Evolutionary conservation across 2,888 invertebrate genomes (phyloP).

Genomic region (Amphipoea lucens): DNA sequence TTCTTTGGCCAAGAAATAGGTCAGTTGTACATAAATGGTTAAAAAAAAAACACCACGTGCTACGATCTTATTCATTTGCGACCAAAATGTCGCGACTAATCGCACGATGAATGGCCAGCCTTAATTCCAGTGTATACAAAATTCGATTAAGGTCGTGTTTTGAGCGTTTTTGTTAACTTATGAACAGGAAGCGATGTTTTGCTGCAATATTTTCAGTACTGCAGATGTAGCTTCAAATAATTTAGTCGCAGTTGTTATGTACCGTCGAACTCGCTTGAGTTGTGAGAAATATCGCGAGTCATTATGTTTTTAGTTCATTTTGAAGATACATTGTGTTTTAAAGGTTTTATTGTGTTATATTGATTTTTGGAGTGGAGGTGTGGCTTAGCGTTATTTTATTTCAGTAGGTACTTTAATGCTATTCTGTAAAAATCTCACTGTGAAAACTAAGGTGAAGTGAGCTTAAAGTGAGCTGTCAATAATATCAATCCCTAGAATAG

Average conservation of each 20-base stretch:
- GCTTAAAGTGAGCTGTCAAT: too few species aligned
- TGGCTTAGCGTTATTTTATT: background rate
- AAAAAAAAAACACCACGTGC: background rate
- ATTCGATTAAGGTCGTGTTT: slow-evolving; percentile 82
- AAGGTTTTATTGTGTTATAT: background rate
- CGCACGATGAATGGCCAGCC: slow-evolving; percentile 60
- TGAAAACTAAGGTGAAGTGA: too few species aligned
- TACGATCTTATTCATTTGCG: slow-evolving; percentile 1
- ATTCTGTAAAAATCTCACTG: too few species aligned
- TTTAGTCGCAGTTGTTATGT: slow-evolving; percentile 42
- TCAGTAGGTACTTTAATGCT: too few species aligned
- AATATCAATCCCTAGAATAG: too few species aligned
- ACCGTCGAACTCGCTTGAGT: slow-evolving; percentile 10
- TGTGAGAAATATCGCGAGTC: slow-evolving; percentile 18
- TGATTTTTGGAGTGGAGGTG: background rate
- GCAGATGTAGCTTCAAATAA: slow-evolving; percentile 56
- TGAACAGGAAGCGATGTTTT: slow-evolving; percentile 68
- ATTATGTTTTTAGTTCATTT: slow-evolving; percentile 34
- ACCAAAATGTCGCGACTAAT: slow-evolving; percentile 8
- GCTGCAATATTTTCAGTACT: slow-evolving; percentile 59
- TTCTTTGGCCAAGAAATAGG: too few species aligned
- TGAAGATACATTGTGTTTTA: background rate
- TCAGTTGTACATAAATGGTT: background rate
- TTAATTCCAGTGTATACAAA: slow-evolving; percentile 74
- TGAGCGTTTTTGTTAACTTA: slow-evolving; percentile 77